Evolutionary conservation across 2,888 invertebrate species (phyloP), one percentile per base, ranked within the genome.

Genomic region (Tineola bisselliella): DNA sequence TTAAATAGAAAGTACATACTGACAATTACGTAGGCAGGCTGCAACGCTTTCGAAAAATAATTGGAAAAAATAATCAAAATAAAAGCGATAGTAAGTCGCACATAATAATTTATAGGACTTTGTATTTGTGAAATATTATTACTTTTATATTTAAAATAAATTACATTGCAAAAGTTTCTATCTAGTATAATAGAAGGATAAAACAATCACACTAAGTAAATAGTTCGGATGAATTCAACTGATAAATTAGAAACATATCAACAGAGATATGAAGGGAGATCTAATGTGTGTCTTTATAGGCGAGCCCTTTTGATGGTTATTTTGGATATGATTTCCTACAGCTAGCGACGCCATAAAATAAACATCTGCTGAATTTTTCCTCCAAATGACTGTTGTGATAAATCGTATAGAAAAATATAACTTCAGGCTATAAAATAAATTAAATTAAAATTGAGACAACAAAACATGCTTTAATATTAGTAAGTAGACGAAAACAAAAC

Each of bases 231-330:
- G 48, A 48, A 48, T 48, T 48, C n/a, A 13, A 17, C 48, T 10
- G n/a, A 48, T 10, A 17, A 48, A 48, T 2, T 17, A 17, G 48
- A 48, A 48, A 48, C 17, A 48, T 17, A 48, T 48, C 8, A 48
- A n/a, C n/a, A n/a, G 48, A n/a, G 48, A 17, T 48, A 15, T 48
- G 48, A 17, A 48, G 48, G 48, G 48, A 48, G 48, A 15, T 48
- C 48, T 58, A 81, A 83, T 78, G 78, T 70, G 69, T 74, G 71
- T 17, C 73, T 82, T 82, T 81, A 82, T 75, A 78, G 74, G 72
- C 69, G 70, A 72, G 72, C 75, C 44, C 78, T 76, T 80, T 82
- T 83, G 80, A 82, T 74, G 76, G 72, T 73, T 76, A 77, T 77
- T 75, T 76, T 44, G 25, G 54, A 54, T 61, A 61, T 60, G 48